Percentiles rank a stretch among this genome's conserved stretches.
Evolutionary conservation across 1,140 invertebrate genomes (phyloP).

Genomic region (Gryllus bimaculatus): DNA sequence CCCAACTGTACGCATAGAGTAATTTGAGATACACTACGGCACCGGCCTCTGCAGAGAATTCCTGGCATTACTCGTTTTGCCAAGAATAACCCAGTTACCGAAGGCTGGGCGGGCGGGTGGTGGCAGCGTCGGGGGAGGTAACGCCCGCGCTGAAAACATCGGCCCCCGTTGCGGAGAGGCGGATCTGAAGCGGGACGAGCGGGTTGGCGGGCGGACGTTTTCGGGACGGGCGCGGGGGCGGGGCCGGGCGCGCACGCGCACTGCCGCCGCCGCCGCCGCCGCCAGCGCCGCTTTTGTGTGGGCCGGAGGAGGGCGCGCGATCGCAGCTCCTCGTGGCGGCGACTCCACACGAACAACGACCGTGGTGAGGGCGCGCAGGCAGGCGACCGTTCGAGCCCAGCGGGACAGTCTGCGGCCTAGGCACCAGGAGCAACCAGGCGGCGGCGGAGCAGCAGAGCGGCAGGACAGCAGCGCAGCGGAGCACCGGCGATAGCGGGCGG

Average conservation of each 20-base stretch:
- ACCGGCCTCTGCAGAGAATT: conserved; percentile 15
- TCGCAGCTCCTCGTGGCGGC: conserved; percentile 19
- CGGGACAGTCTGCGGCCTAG: conserved; percentile 41
- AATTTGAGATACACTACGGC: conserved; percentile 19
- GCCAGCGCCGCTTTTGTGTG: conserved; percentile 27
- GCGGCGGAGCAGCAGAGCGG: background rate
- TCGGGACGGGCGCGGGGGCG: background rate
- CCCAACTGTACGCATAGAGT: conserved; percentile 12
- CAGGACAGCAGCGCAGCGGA: background rate
- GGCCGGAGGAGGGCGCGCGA: conserved; percentile 32
- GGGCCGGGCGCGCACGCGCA: conserved; percentile 26
- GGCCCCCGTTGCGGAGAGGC: background rate
- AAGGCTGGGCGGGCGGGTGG: background rate
- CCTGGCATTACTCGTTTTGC: conserved; percentile 7
- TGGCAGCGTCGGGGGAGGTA: background rate
- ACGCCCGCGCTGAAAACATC: background rate
- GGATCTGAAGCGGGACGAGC: background rate
- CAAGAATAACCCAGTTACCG: conserved; percentile 19
- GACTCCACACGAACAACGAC: conserved; percentile 38
- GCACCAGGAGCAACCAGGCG: conserved; percentile 23
- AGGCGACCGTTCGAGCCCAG: conserved; percentile 33
- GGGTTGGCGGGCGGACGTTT: background rate
- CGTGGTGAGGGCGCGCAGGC: conserved; percentile 16
- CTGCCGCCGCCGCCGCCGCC: no score
- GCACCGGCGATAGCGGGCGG: conserved; percentile 32